A percentile compares a stretch with the other conserved stretches of the same genome.
Conservation (phyloP, 2,888 invertebrate genomes). For the Thymelicus sylvestris region DNA sequence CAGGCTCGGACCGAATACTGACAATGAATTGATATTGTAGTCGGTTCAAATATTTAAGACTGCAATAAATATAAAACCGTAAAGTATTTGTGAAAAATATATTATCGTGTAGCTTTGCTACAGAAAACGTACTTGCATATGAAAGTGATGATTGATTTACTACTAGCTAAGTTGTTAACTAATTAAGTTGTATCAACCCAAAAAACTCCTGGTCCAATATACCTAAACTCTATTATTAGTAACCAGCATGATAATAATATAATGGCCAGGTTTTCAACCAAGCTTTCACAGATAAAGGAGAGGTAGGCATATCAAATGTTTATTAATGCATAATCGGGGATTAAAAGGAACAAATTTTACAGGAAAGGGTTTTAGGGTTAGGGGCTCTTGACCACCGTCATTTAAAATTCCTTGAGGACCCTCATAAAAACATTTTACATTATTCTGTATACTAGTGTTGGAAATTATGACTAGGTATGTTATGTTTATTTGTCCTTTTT, state of each 20-base stretch:
- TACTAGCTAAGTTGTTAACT: no score
- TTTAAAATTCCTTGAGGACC: constrained; percentile 61
- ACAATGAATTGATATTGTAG: constrained; percentile 16
- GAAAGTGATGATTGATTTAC: no score
- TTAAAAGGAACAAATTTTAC: constrained; percentile 40
- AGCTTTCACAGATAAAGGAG: constrained; percentile 6
- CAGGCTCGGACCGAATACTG: constrained; percentile 20
- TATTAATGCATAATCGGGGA: constrained; percentile 30
- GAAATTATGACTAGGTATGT: constrained; percentile 4
- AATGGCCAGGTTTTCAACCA: neutral
- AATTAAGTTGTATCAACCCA: no score
- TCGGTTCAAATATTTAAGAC: neutral
- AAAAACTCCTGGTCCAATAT: no score
- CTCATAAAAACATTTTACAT: constrained; percentile 6
- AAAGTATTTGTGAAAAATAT: no score
- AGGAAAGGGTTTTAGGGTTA: constrained; percentile 42
- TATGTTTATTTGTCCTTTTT: no score
- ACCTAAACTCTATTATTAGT: no score
- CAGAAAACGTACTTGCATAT: no score
- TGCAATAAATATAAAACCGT: neutral
- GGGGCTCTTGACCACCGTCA: constrained; percentile 51
- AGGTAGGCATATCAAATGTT: constrained; percentile 21
- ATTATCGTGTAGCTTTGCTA: no score
- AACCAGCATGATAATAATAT: neutral
- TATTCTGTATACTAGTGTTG: neutral